Evolutionary conservation across 2,797 vertebrate genomes (phyloP).

Genomic region (Sebastes hopkinsi): DNA sequence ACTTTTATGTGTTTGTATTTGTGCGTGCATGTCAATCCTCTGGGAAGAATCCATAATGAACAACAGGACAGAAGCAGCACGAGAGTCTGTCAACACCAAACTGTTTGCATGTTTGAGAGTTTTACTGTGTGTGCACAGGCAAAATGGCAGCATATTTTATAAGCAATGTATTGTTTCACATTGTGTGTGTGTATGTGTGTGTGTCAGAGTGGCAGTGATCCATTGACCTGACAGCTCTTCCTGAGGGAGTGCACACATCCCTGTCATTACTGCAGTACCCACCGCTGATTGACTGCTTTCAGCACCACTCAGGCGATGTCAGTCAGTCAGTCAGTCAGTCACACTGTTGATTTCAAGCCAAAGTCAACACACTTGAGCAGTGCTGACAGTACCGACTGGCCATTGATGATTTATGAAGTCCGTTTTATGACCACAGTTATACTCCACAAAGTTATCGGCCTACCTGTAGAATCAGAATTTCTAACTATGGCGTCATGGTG

Average conservation of each 20-base stretch:
- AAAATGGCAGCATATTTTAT: slow-evolving; percentile 60
- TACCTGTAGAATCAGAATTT: slow-evolving; percentile 38
- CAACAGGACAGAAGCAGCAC: slow-evolving; percentile 38
- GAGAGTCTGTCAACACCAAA: slow-evolving; percentile 59
- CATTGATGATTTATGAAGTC: slow-evolving; percentile 50
- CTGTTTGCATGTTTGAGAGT: slow-evolving; percentile 47
- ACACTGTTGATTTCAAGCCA: slow-evolving; percentile 63
- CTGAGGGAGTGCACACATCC: slow-evolving; percentile 78
- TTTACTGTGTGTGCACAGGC: slow-evolving; percentile 42
- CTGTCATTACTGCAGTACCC: slow-evolving; percentile 74
- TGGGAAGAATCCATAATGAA: slow-evolving; percentile 51
- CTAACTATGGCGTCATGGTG: background rate
- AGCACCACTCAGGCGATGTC: slow-evolving; percentile 65
- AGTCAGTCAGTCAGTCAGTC: slow-evolving; percentile 60
- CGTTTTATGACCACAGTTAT: slow-evolving; percentile 39
- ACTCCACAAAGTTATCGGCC: slow-evolving; percentile 26
- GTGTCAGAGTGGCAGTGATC: slow-evolving; percentile 74
- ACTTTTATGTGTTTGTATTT: slow-evolving; percentile 42
- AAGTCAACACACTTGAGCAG: slow-evolving; percentile 50
- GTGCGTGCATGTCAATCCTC: slow-evolving; percentile 38
- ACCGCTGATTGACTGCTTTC: slow-evolving; percentile 80
- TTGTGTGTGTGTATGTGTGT: slow-evolving; percentile 19
- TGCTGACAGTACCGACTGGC: slow-evolving; percentile 33
- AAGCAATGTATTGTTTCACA: slow-evolving; percentile 38
- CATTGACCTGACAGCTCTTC: slow-evolving; percentile 84